A percentile compares a stretch with the other conserved stretches of the same genome.
Conservation (phyloP, 2,113 vertebrate genomes). For the Brachyistius frenatus region DNA sequence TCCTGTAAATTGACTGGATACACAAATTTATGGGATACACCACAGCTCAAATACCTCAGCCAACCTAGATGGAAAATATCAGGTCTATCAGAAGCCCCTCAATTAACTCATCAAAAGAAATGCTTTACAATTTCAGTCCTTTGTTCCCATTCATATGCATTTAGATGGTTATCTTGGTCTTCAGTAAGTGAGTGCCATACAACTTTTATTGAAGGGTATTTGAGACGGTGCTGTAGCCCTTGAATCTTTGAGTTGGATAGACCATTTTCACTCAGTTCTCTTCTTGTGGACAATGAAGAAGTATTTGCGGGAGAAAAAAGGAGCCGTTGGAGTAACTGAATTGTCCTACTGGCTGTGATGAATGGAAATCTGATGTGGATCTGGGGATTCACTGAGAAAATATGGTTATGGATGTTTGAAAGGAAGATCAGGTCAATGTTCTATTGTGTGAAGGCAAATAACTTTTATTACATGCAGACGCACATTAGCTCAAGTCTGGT, state of each 20-base stretch:
- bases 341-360: conserved; percentile 22
- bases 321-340: background rate
- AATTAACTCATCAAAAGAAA: conserved; percentile 26
- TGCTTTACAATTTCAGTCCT: conserved; percentile 26
- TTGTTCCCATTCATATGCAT: conserved; percentile 47
- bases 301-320: background rate
- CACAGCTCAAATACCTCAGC: background rate
- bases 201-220: conserved; percentile 35
- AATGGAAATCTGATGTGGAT: conserved; percentile 18
- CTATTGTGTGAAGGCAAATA: too few relatives aligned
- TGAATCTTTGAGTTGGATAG: conserved; percentile 14
- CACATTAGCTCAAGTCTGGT: background rate
- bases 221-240: conserved; percentile 4
- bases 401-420: background rate
- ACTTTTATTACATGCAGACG: conserved; percentile 9
- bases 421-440: background rate
- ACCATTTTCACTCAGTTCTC: conserved; percentile 10
- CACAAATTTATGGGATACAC: too few relatives aligned
- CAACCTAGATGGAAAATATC: background rate
- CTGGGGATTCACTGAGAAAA: background rate
- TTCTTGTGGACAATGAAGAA: conserved; percentile 3
- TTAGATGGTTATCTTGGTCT: conserved; percentile 20
- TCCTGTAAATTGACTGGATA: too few relatives aligned
- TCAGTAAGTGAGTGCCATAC: conserved; percentile 34
- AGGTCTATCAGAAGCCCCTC: background rate